These are phyloP conservation scores for Apogon hyalosoma DNA, from an alignment of 2,797 vertebrate genomes.

Conservation along the genomic window DNA sequence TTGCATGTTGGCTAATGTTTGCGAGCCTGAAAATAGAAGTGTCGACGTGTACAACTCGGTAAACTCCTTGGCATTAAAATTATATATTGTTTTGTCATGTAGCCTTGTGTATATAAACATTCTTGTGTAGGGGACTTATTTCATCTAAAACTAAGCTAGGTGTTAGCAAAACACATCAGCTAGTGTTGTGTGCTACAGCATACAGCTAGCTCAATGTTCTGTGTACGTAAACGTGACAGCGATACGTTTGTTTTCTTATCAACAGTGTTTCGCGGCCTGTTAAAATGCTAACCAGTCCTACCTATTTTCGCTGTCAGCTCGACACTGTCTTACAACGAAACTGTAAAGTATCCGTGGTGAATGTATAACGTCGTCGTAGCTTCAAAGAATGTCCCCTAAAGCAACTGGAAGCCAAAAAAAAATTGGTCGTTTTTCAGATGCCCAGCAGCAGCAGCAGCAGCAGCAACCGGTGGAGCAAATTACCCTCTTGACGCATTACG, in stretches of 20 bases:
- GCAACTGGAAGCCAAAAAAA: neutral
- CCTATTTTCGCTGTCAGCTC: conserved; percentile 27
- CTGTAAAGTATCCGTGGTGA: neutral
- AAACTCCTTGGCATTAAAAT: neutral
- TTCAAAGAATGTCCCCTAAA: neutral
- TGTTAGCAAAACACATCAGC: neutral
- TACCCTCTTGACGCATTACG: conserved; percentile 51
- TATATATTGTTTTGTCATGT: neutral
- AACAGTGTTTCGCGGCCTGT: neutral
- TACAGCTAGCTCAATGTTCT: too few relatives aligned
- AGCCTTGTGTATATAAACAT: too few relatives aligned
- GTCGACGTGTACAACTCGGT: too few relatives aligned
- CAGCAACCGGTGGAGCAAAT: conserved; percentile 28
- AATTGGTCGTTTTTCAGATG: conserved; percentile 6
- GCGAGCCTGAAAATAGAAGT: neutral
- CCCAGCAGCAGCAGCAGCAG: conserved; percentile 28
- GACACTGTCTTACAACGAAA: conserved; percentile 17
- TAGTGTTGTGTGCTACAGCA: neutral
- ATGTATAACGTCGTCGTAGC: neutral
- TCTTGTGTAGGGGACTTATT: too few relatives aligned
- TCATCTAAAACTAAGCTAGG: neutral
- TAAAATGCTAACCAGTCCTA: conserved; percentile 21
- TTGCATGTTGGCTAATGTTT: neutral
- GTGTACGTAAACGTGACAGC: neutral
- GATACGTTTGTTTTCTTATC: neutral